Evolutionary conservation across 1,140 invertebrate genomes (phyloP).

Genomic region (Hycleus phaleratus): DNA sequence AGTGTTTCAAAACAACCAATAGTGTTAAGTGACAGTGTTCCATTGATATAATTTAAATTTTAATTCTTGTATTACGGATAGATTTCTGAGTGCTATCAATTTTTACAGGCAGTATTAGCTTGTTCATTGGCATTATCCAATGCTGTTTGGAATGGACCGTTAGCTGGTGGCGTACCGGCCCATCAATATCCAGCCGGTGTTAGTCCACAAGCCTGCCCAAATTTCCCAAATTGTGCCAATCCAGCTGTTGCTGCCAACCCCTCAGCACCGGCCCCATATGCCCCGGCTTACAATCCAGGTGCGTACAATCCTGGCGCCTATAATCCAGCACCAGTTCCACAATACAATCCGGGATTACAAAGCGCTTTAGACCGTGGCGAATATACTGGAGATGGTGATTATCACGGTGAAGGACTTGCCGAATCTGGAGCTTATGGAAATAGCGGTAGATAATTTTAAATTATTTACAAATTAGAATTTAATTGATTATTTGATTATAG

Average conservation of each 20-base stretch:
- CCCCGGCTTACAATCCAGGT: constrained; percentile 18
- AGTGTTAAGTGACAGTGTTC: background rate
- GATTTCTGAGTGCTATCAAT: background rate
- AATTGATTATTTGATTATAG: background rate
- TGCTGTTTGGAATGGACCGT: constrained; percentile 36
- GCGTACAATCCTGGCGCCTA: constrained; percentile 6
- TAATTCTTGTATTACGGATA: background rate
- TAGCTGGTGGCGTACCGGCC: constrained; percentile 38
- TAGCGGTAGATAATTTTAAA: constrained; percentile 7
- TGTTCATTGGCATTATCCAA: constrained; percentile 28
- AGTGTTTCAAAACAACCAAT: background rate
- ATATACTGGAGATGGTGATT: constrained; percentile 40
- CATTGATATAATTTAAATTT: background rate
- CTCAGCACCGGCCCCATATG: constrained; percentile 18
- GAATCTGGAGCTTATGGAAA: constrained; percentile 41
- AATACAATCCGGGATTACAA: constrained; percentile 24
- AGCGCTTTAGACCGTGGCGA: constrained; percentile 35
- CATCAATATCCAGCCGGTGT: constrained; percentile 39
- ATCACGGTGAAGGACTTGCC: constrained; percentile 45
- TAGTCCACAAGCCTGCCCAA: constrained; percentile 40
- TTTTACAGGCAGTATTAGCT: constrained; percentile 35
- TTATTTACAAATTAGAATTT: background rate
- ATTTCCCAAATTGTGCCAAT: constrained; percentile 40
- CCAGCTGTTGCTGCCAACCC: constrained; percentile 36
- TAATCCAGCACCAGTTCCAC: constrained; percentile 18